These are phyloP conservation scores for Zygaena filipendulae DNA, from an alignment of 2,888 invertebrate species.

Conservation along the genomic window DNA sequence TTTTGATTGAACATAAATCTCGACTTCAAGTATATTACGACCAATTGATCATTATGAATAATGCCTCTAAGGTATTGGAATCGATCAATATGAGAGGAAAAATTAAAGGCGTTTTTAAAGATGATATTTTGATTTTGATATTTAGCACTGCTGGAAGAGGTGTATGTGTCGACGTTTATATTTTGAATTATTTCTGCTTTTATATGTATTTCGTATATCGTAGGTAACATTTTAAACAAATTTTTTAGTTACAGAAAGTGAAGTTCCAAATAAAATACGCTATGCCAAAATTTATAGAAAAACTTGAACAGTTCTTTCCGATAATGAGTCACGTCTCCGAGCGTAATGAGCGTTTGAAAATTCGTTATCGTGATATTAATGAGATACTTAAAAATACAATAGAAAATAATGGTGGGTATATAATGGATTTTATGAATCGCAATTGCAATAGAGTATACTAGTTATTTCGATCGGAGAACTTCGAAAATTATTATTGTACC, in stretches of 20 bases:
- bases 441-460: neutral
- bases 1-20: no score
- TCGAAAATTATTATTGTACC: neutral
- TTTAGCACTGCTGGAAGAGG: conserved; percentile 22
- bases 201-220: conserved; percentile 4
- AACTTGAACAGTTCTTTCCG: conserved; percentile 33
- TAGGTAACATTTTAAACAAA: no score
- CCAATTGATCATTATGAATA: no score
- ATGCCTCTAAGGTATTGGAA: conserved; percentile 38
- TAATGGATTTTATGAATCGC: neutral
- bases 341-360: conserved; percentile 16
- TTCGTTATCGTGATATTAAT: conserved; percentile 27
- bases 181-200: conserved; percentile 4
- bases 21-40: no score
- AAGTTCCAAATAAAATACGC: conserved; percentile 41
- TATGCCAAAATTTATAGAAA: conserved; percentile 23
- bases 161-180: conserved; percentile 22
- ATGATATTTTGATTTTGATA: conserved; percentile 39
- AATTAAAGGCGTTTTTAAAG: conserved; percentile 46
- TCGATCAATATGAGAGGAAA: conserved; percentile 35
- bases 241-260: conserved; percentile 38
- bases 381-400: conserved; percentile 33
- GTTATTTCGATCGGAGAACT: conserved; percentile 6
- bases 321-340: conserved; percentile 25
- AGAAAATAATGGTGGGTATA: conserved; percentile 25